phyloP scores from a whole-genome alignment of 2,797 vertebrate species.

The Erpetoichthys calabaricus region DNA sequence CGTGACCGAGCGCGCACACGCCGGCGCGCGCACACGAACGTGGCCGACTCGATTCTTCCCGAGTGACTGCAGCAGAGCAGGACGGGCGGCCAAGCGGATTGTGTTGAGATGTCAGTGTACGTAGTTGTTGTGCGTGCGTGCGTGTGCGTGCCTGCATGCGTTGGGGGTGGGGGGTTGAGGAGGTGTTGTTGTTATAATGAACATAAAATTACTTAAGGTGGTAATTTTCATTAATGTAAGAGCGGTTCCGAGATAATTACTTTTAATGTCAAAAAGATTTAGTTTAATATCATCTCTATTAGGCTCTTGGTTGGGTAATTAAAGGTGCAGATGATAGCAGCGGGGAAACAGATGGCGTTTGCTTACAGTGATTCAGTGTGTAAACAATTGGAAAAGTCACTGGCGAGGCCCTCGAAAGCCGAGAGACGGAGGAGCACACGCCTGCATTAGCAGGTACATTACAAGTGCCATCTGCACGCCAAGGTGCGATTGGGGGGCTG shows the following conservation, averaged over 20 bases:
- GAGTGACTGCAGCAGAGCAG: too few relatives aligned
- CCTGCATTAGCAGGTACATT: constrained; percentile 40
- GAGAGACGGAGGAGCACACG: constrained; percentile 23
- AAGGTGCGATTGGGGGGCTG: constrained; percentile 20
- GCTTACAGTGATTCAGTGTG: constrained; percentile 89
- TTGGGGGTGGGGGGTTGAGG: too few relatives aligned
- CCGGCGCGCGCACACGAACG: too few relatives aligned
- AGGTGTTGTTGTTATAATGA: constrained; percentile 12
- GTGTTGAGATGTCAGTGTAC: too few relatives aligned
- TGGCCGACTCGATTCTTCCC: too few relatives aligned
- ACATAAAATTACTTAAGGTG: constrained; percentile 20
- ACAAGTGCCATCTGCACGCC: constrained; percentile 30
- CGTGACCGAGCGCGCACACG: too few relatives aligned
- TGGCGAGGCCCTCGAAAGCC: constrained; percentile 40
- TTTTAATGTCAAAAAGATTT: constrained; percentile 99
- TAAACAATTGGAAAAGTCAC: constrained; percentile 82
- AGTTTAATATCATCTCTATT: constrained; percentile 99
- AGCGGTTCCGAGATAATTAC: constrained; percentile 86
- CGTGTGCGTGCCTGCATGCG: too few relatives aligned
- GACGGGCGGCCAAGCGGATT: too few relatives aligned
- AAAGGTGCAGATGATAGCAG: constrained; percentile 87
- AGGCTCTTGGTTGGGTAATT: constrained; percentile 95
- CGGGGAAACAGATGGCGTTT: constrained; percentile 97
- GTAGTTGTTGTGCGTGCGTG: too few relatives aligned
- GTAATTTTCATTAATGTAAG: constrained; percentile 59